These are phyloP conservation scores for rat (Rattus norvegicus) DNA, from an alignment of 2,113 vertebrate species.

Conservation along the genomic window GRCr8 NC_086021.1:128380001-128380500, in stretches of 20 bases:
- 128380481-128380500: too few relatives aligned
- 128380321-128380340: not conserved
- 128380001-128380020: not conserved
- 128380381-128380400: too few relatives aligned
- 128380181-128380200: not conserved
- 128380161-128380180: not conserved
- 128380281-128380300: not conserved
- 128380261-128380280: not conserved
- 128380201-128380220: not conserved
- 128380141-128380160: not conserved
- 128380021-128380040: not conserved
- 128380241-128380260: not conserved
- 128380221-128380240: not conserved
- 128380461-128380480: not conserved
- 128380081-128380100: not conserved
- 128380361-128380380: too few relatives aligned
- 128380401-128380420: too few relatives aligned
- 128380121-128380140: not conserved
- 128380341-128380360: too few relatives aligned
- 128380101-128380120: not conserved
- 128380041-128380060: not conserved
- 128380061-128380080: not conserved
- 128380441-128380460: not conserved
- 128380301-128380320: not conserved
- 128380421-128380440: not conserved